Evolutionary conservation across 2,797 vertebrate species (phyloP).

Genomic region (Sphaeramia orbicularis): DNA sequence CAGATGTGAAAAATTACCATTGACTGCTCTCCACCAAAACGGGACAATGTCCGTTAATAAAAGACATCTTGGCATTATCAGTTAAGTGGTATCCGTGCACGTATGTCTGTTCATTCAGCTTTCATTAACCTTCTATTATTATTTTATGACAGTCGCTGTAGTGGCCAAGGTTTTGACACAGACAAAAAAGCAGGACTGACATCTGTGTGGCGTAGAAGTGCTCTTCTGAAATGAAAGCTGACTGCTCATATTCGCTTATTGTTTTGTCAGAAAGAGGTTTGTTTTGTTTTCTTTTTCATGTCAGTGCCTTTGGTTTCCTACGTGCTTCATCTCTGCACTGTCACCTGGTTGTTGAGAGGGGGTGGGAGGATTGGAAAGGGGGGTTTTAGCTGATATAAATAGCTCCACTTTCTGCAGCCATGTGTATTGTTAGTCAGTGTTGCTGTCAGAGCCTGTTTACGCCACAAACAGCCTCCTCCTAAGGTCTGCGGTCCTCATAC

Average conservation of each 20-base stretch:
- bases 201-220: conserved; percentile 41
- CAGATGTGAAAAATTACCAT: conserved; percentile 45
- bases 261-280: conserved; percentile 64
- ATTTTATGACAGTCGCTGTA: conserved; percentile 53
- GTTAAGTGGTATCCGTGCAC: conserved; percentile 48
- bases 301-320: conserved; percentile 58
- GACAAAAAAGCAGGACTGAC: conserved; percentile 42
- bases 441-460: conserved; percentile 82
- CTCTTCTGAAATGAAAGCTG: conserved; percentile 52
- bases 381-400: conserved; percentile 74
- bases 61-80: conserved; percentile 58
- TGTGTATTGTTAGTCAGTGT: conserved; percentile 79
- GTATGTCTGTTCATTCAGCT: conserved; percentile 54
- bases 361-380: background rate
- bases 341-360: conserved; percentile 69
- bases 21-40: conserved; percentile 55
- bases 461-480: conserved; percentile 77
- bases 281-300: conserved; percentile 65
- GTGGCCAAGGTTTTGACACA: conserved; percentile 11
- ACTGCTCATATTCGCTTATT: conserved; percentile 58
- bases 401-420: conserved; percentile 72
- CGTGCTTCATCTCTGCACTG: conserved; percentile 65
- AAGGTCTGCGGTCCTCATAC: conserved; percentile 79
- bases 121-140: conserved; percentile 75
- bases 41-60: conserved; percentile 54